Conservation (phyloP, 2,113 vertebrate species). For the Rhinolophus ferrumequinum region DNA sequence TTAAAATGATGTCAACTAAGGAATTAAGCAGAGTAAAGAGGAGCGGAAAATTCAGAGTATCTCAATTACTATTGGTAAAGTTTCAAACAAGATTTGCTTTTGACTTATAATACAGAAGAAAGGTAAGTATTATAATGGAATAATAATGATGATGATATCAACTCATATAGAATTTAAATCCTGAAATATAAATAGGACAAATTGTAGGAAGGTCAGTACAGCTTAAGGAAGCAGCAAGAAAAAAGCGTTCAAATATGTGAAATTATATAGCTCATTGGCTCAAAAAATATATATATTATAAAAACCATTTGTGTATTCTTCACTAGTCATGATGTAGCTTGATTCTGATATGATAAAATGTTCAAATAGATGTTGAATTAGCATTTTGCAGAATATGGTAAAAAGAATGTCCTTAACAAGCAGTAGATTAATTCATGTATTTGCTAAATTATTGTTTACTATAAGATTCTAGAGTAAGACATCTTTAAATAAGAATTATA, state of each 20-base stretch:
- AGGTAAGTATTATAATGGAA: background rate
- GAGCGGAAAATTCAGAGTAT: background rate
- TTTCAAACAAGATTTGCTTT: slow-evolving; percentile 4
- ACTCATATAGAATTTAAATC: background rate
- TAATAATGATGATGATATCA: background rate
- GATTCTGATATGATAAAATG: background rate
- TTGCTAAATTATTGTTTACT: background rate
- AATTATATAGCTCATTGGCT: background rate
- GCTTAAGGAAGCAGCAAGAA: background rate
- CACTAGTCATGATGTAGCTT: background rate
- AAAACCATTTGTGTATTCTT: background rate
- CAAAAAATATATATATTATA: background rate
- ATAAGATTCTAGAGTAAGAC: background rate
- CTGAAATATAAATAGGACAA: background rate
- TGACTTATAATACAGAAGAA: background rate
- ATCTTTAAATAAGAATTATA: background rate
- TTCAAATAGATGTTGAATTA: slow-evolving; percentile 19
- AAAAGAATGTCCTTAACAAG: background rate
- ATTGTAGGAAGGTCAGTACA: background rate
- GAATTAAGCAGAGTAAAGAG: background rate
- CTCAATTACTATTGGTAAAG: background rate
- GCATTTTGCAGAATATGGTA: background rate
- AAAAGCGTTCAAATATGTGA: background rate
- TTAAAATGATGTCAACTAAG: background rate
- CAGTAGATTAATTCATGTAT: background rate